A percentile compares a stretch with the other conserved stretches of the same genome.
phyloP scores from a whole-genome alignment of 2,888 invertebrate genomes.

The Agrochola lychnidis region DNA sequence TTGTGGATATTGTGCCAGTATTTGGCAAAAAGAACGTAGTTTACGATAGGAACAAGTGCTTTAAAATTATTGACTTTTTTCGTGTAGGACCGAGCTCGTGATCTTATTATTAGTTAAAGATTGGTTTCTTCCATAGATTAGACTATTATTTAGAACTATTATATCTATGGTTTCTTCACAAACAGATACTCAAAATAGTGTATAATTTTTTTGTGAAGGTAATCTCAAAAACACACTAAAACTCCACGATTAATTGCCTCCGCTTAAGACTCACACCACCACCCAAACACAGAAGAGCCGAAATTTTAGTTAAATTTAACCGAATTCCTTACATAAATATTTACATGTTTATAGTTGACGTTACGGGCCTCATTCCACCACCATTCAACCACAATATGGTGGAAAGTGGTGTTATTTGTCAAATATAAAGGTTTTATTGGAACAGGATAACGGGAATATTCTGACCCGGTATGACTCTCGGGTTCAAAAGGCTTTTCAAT shows the following conservation, averaged over 20 bases:
- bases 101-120: neutral
- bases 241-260: neutral
- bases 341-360: constrained; percentile 81
- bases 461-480: constrained; percentile 20
- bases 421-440: constrained; percentile 50
- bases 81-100: neutral
- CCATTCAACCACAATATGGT: constrained; percentile 16
- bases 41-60: neutral
- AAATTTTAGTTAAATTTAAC: constrained; percentile 78
- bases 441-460: constrained; percentile 53
- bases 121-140: too few species aligned
- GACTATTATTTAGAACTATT: too few species aligned
- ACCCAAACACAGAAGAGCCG: constrained; percentile 57
- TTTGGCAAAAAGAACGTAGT: neutral
- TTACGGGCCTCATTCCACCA: constrained; percentile 34
- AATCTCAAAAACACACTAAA: neutral
- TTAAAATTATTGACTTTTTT: neutral
- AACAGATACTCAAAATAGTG: neutral
- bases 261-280: constrained; percentile 15
- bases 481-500: constrained; percentile 23
- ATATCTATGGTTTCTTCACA: neutral
- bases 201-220: neutral
- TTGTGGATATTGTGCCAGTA: neutral
- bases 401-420: constrained; percentile 53
- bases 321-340: constrained; percentile 82